Base-by-base conservation (phyloP, 2,113 vertebrate genomes). In the Petrocephalus microphthalmus region DNA sequence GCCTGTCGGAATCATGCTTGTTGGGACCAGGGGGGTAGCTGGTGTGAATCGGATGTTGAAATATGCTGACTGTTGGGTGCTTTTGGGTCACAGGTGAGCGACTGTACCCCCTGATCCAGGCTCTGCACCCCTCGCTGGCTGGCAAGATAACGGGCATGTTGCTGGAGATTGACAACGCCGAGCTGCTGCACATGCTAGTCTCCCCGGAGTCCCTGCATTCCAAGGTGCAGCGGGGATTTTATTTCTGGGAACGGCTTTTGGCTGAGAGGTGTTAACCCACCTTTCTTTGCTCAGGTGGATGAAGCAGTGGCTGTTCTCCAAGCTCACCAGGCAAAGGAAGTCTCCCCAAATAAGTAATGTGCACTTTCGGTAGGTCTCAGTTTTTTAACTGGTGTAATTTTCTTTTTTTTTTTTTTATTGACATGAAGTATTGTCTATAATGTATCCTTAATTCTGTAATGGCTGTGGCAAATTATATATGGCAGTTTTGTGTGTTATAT, bases 91-190 rank as follows among this genome's bases (percentile, higher is more conserved):
- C 85, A 99, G 98, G 98, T 81, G 98, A 99, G 89, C 96, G 95
- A 20, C 93, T 99, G 89, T 99, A 98, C 91, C 97, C 97, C 0
- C 93, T 99, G 51, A 96, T 99, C 92, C 95, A 95, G 0, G 25
- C 92, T 0, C 78, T 96, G 91, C 96, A 99, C 2, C 92, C 96
- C 3, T 91, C 91, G 0, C 89, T 98, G 93, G 97, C 97, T 0
- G 97, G 97, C 60, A 99, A 99, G 94, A 99, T 99, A 92, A 99
- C 98, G 0, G 98, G 98, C 87, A 99, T 99, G 98, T 94, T 99
- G 93, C 94, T 99, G 90, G 98, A 99, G 93, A 98, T 99, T 0
- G 97, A 99, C 94, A 99, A 98, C 93, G 97, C 97, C 0, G 98
- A 99, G 93, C 95, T 99, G 91, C 94, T 99, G 89, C 97, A 97